Percentiles rank a stretch among this genome's conserved stretches.
Evolutionary conservation across 1,140 invertebrate genomes (phyloP).

Genomic region (Panagrolaimus sp.): DNA sequence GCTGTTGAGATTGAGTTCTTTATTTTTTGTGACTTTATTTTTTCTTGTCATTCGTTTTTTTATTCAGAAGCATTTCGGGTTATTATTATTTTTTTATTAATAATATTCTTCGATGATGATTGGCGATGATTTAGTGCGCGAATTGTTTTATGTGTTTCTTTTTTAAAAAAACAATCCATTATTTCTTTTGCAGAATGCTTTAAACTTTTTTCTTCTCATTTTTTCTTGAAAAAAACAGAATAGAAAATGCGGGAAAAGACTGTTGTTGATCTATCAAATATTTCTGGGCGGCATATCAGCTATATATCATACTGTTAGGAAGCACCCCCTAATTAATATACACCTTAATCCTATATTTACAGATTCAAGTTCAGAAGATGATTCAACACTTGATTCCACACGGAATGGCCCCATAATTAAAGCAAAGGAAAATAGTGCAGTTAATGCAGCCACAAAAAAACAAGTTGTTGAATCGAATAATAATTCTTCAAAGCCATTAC

Average conservation of each 20-base stretch:
- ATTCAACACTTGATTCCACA: slow-evolving; percentile 15
- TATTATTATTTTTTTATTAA: too few species aligned
- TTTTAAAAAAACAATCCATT: not conserved
- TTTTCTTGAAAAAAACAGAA: slow-evolving; percentile 1
- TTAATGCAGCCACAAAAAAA: not conserved
- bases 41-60: too few species aligned
- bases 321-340: not conserved
- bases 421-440: slow-evolving; percentile 1
- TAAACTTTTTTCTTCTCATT: not conserved
- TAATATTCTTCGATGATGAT: too few species aligned
- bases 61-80: too few species aligned
- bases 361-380: slow-evolving; percentile 53
- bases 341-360: slow-evolving; percentile 21
- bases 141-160: too few species aligned
- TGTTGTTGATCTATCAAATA: slow-evolving; percentile 34
- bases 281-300: slow-evolving; percentile 33
- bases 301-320: slow-evolving; percentile 45
- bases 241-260: slow-evolving; percentile 41
- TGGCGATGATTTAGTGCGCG: too few species aligned
- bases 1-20: too few species aligned
- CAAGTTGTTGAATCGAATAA: not conserved
- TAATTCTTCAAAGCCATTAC: slow-evolving; percentile 13
- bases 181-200: not conserved
- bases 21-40: too few species aligned
- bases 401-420: not conserved